phyloP scores from a whole-genome alignment of 1,140 invertebrate species.

The Phenacoccus solenopsis region DNA sequence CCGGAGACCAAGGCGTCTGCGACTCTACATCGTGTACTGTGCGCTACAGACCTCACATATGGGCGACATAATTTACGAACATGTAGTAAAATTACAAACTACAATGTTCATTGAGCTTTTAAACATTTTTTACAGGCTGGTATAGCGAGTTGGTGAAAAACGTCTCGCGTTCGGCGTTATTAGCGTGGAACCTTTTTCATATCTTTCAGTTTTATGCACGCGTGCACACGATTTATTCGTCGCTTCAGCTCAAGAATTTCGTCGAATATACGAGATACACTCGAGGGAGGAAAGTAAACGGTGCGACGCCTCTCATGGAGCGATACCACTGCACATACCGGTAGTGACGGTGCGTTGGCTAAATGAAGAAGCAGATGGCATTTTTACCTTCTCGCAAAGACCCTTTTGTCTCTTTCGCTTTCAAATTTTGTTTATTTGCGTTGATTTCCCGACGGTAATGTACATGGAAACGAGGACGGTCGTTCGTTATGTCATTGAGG shows the following conservation, averaged over 20 bases:
- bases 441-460: conserved; percentile 9
- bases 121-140: neutral
- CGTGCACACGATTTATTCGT: neutral
- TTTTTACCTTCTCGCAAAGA: neutral
- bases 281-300: neutral
- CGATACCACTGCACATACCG: too few species aligned
- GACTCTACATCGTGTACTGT: too few species aligned
- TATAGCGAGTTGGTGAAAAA: neutral
- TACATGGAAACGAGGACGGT: neutral
- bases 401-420: conserved; percentile 5
- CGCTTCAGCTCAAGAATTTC: neutral
- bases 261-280: neutral
- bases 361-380: neutral
- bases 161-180: neutral
- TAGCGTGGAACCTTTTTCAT: neutral
- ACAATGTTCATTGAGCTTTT: neutral
- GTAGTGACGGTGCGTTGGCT: too few species aligned
- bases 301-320: neutral
- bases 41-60: too few species aligned
- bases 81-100: neutral
- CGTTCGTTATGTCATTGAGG: neutral
- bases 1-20: too few species aligned
- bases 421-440: conserved; percentile 12
- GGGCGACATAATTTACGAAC: too few species aligned
- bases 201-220: conserved; percentile 5